Evolutionary conservation across 2,888 invertebrate species (phyloP), one percentile per base, ranked within the genome.

Genomic region (Aspidapion aeneum): DNA sequence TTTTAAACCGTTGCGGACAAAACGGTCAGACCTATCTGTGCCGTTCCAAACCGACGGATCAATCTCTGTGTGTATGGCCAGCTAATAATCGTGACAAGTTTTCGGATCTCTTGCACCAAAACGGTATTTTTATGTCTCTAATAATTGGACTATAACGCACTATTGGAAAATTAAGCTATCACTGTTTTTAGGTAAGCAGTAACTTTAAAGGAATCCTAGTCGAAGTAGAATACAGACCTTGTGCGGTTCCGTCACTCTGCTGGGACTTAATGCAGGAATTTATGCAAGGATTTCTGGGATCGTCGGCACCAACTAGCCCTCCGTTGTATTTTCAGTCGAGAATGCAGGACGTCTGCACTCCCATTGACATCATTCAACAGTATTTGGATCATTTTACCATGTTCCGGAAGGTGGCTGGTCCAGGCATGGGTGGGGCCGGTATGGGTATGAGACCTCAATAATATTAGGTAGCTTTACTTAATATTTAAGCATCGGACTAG

Each of bases 221-320:
- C 55, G 97, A 97, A 87, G 90, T 95, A 17, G 97, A 97, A 79
- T 97, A 97, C 77, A 86, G 90, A 55, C 95, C 97, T 0, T 96
- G 96, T 79, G 87, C 93, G 0, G 89, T 96, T 70, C 91, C 95
- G 0, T 88, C 87, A 21, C 90, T 90, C 69, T 96, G 96, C 66
- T 97, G 96, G 94, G 93, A 93, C 67, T 84, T 98, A 63, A 86
- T 97, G 74, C 86, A 93, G 58, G 97, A 98, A 81, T 93, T 97
- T 77, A 82, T 96, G 60, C 94, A 95, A 79, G 94, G 96, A 17
- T 89, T 97, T 71, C 83, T 97, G 1, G 96, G 96, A 0, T 87
- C 88, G 1, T 82, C 86, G 1, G 87, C 92, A 0, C 85, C 89
- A 1, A 88, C 88, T 66, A 85, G 89, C 65, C 90, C 90, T 0